Conservation (phyloP, 2,888 invertebrate genomes). For the Platycnemis pennipes region DNA sequence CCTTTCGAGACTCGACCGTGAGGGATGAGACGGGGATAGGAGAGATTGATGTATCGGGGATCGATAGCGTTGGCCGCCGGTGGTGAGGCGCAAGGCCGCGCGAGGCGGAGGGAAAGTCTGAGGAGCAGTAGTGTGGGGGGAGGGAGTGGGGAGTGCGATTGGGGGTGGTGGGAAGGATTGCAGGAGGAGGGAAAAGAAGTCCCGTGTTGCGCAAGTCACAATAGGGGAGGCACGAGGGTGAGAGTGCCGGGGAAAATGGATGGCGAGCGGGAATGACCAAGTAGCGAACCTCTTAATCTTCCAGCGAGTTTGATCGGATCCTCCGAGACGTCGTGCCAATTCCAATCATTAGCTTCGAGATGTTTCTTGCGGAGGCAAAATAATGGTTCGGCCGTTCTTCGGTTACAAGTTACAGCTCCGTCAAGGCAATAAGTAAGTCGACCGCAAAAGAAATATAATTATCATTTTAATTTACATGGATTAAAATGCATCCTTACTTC, state of each 20-base stretch:
- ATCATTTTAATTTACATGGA: too few relatives aligned
- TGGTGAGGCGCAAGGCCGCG: constrained; percentile 12
- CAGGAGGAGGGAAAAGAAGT: not conserved
- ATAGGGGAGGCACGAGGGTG: not conserved
- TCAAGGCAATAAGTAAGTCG: too few relatives aligned
- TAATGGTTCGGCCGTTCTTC: not conserved
- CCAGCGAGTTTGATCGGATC: not conserved
- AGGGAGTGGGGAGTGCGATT: not conserved
- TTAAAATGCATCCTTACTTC: too few relatives aligned
- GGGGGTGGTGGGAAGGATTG: not conserved
- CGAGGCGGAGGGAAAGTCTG: not conserved
- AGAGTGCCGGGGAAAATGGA: not conserved
- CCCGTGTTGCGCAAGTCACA: not conserved
- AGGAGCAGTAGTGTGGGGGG: not conserved
- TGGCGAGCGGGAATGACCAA: not conserved
- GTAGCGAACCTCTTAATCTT: not conserved
- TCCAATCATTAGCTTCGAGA: not conserved
- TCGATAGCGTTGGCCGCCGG: not conserved
- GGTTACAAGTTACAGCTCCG: too few relatives aligned
- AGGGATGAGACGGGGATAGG: not conserved
- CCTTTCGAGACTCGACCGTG: not conserved
- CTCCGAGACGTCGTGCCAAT: not conserved
- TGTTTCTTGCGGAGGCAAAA: not conserved
- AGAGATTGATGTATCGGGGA: not conserved
- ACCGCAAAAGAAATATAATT: too few relatives aligned